Percentiles rank a stretch among this genome's conserved stretches.
These are phyloP conservation scores for Aradophagus sp. DNA, from an alignment of 1,140 invertebrate species.

Conservation along the genomic window DNA sequence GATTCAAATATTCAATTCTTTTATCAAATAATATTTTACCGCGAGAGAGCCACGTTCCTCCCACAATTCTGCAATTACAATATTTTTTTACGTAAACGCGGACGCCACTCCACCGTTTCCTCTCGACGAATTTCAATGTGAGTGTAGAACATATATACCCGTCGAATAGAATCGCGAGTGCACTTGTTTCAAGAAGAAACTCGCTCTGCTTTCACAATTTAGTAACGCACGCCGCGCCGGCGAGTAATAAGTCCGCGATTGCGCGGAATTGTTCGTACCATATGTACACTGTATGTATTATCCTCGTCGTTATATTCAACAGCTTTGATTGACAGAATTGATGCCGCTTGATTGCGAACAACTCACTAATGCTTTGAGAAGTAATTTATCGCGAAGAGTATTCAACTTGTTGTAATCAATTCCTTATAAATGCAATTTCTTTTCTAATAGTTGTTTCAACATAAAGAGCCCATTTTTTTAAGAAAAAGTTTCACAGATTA, in stretches of 20 bases:
- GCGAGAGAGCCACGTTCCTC: conserved; percentile 18
- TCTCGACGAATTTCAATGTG: conserved; percentile 39
- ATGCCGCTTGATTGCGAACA: conserved; percentile 7
- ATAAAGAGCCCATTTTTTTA: no score
- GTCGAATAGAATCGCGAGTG: conserved; percentile 42
- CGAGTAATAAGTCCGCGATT: conserved; percentile 50
- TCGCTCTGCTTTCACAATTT: conserved; percentile 58
- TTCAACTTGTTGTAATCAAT: no score
- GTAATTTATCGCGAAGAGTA: neutral
- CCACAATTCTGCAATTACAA: conserved; percentile 49
- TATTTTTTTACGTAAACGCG: conserved; percentile 46
- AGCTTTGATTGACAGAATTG: conserved; percentile 17
- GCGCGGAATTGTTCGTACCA: conserved; percentile 37
- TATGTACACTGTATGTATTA: conserved; percentile 18
- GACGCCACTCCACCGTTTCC: conserved; percentile 15
- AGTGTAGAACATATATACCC: conserved; percentile 10
- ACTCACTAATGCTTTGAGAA: no score
- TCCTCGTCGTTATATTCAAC: conserved; percentile 41
- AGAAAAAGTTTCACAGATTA: no score
- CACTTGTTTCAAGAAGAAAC: conserved; percentile 61
- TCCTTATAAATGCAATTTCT: no score
- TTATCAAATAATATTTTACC: no score
- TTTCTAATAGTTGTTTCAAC: no score
- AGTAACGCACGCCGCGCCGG: conserved; percentile 43
- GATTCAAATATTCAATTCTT: no score